Evolutionary conservation across 2,797 vertebrate species (phyloP), one percentile per base, ranked within the genome.

Genomic region (Thripadectes ignobilis): DNA sequence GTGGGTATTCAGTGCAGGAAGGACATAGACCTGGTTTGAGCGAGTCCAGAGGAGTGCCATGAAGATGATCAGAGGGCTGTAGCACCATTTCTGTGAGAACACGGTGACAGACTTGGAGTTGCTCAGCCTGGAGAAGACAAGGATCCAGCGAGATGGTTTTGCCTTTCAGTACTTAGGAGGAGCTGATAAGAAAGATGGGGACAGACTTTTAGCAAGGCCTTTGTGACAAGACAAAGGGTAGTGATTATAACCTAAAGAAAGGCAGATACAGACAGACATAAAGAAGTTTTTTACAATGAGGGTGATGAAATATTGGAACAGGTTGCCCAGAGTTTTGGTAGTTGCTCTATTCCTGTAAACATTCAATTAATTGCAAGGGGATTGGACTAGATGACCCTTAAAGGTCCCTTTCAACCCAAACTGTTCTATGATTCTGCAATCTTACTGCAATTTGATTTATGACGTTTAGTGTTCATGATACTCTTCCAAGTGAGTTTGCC

Each of bases 41-140:
- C 0, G 0, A 8, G 48, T 22, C 9, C 22, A 27, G 38, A 67
- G 10, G 2, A 11, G 16, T 7, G 9, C 16, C 12, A 8, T 4
- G 2, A 52, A 63, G 3, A 57, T 30, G 14, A 14, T 77, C 6
- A 23, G 24, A 8, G 9, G 9, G 3, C 3, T 61, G 39, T 41
- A 45, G 8, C 20, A 41, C 2, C 7, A 65, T 10, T 49, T 11
- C 16, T 36, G 0, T 17, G 54, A 41, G 6, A 38, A 67, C 2
- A 41, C 30, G 15, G 20, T 34, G 34, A 49, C 24, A 24, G 51
- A 34, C 20, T 39, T 48, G 24, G 23, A 12, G 12, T 34, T 48
- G 12, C 24, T 57, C 13, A 41, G 7, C 21, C 30, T 7, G 6
- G 16, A 46, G 24, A 55, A 29, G 19, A 27, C 12, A 34, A 29